These are phyloP conservation scores for Macrophya alboannulata DNA, from an alignment of 2,888 invertebrate genomes.

Conservation along the genomic window DNA sequence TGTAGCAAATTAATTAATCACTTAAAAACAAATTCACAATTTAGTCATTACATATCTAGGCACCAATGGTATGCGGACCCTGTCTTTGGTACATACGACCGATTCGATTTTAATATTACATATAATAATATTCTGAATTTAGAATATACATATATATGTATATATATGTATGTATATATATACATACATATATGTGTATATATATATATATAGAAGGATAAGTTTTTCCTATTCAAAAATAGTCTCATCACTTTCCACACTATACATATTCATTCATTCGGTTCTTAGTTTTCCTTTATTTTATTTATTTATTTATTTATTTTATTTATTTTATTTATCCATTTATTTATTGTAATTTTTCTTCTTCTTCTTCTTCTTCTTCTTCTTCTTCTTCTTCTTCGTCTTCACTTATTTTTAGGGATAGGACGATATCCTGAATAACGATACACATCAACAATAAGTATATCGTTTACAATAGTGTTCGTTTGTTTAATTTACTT, in stretches of 20 bases:
- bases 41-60: slow-evolving; percentile 70
- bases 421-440: slow-evolving; percentile 20
- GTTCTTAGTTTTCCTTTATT: slow-evolving; percentile 5
- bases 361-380: not conserved
- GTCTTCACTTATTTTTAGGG: slow-evolving; percentile 11
- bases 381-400: not conserved
- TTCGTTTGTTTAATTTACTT: not conserved
- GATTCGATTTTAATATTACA: slow-evolving; percentile 71
- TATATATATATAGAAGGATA: not conserved
- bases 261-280: slow-evolving; percentile 38
- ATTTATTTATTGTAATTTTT: slow-evolving; percentile 3
- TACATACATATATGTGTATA: not conserved
- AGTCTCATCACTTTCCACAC: slow-evolving; percentile 36
- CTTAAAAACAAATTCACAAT: slow-evolving; percentile 78
- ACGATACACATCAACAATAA: slow-evolving; percentile 13
- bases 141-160: slow-evolving; percentile 19
- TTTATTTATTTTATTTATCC: slow-evolving; percentile 9
- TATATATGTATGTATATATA: not conserved
- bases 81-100: slow-evolving; percentile 80
- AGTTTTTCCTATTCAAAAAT: slow-evolving; percentile 25
- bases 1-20: slow-evolving; percentile 76
- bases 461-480: not conserved
- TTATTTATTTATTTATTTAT: not conserved
- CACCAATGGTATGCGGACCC: slow-evolving; percentile 80
- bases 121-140: slow-evolving; percentile 9